Base-by-base conservation (phyloP, 2,113 vertebrate genomes). In the Clarias gariepinus region DNA sequence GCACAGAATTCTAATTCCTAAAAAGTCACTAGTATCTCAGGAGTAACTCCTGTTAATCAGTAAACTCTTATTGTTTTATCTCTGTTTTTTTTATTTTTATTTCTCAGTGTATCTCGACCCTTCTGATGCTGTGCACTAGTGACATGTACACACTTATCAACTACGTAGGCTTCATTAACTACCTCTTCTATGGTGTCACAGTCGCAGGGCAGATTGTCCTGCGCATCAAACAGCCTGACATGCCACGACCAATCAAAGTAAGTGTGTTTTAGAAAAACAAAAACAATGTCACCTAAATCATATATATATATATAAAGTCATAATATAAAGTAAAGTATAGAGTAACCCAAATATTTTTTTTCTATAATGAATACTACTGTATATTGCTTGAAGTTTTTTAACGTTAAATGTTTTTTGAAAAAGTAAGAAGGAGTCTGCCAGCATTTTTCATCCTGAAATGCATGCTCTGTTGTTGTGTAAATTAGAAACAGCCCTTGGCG, bases 121-220 rank as follows among this genome's bases (percentile, higher is more conserved):
- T 98, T 90, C 94, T 98, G 41, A 98, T 98, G 97, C 94, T 98
- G 92, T 97, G 97, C 92, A 98, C 97, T 89, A 96, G 97, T 5
- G 97, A 98, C 93, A 98, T 98, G 91, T 98, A 98, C 95, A 98
- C 97, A 0, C 96, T 98, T 89, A 98, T 98, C 93, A 98, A 97
- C 94, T 98, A 98, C 0, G 97, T 98, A 83, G 97, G 97, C 76
- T 98, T 98, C 93, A 97, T 98, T 94, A 98, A 98, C 95, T 98
- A 98, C 95, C 95, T 98, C 91, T 98, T 98, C 93, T 98, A 98
- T 0, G 97, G 97, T 6, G 96, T 98, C 82, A 97, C 97, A 1
- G 94, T 98, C 3, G 97, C 97, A 0, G 97, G 97, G 86, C 97
- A 97, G 94, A 96, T 98, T 47, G 97, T 97, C 15, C 95, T 98